Evolutionary conservation across 1,140 invertebrate species (phyloP).

Genomic region (Drosophila kepulauana): DNA sequence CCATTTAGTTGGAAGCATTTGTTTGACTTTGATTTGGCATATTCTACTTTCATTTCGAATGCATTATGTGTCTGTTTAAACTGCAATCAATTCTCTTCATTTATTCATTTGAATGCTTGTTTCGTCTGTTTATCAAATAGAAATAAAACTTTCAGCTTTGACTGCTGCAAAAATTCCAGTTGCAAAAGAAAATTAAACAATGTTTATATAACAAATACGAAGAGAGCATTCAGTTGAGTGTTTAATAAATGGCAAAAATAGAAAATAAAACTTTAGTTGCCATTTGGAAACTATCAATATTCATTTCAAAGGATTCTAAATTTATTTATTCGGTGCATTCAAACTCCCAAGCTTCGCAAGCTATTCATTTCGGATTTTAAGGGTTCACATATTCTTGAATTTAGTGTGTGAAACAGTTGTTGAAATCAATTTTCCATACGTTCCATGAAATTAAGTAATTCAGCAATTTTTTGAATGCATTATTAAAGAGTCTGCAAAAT

Average conservation of each 20-base stretch:
- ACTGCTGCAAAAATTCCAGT: neutral
- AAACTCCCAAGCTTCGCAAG: neutral
- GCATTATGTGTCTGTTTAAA: neutral
- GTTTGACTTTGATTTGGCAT: neutral
- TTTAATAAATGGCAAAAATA: neutral
- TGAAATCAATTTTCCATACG: too few relatives aligned
- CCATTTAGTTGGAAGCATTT: neutral
- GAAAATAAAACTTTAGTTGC: neutral
- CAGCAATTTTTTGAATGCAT: too few relatives aligned
- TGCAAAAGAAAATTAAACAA: neutral
- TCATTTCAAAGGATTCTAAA: neutral
- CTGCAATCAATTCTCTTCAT: constrained; percentile 6
- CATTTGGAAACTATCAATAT: neutral
- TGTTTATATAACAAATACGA: neutral
- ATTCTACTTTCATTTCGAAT: constrained; percentile 3
- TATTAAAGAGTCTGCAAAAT: too few relatives aligned
- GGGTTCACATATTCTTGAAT: neutral
- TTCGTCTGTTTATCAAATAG: constrained; percentile 6
- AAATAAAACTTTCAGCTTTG: constrained; percentile 4
- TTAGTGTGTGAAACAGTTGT: neutral
- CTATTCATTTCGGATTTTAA: neutral
- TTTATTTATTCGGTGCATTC: neutral
- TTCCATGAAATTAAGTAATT: too few relatives aligned
- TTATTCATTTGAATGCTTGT: constrained; percentile 6
- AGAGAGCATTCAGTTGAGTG: neutral